Conservation (phyloP, 1,140 invertebrate species). For the Drosophila trapezifrons region DNA sequence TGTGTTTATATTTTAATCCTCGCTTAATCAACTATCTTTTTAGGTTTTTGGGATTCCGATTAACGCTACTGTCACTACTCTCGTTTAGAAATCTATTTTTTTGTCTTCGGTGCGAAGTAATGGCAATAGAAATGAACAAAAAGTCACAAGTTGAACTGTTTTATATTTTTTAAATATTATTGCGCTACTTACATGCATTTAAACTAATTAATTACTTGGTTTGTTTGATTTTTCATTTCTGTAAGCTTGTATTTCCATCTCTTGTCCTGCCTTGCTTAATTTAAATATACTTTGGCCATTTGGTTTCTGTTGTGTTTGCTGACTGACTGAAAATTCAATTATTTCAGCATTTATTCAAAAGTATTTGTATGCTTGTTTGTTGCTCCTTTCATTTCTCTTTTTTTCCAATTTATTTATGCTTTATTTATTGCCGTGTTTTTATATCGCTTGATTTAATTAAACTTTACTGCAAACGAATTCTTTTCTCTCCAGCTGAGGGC, state of each 20-base stretch:
- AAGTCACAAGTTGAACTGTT: conserved; percentile 41
- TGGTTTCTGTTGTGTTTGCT: conserved; percentile 21
- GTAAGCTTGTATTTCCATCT: conserved; percentile 10
- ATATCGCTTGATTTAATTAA: conserved; percentile 58
- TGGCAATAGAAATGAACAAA: conserved; percentile 49
- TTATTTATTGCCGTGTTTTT: conserved; percentile 54
- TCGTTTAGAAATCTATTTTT: conserved; percentile 73
- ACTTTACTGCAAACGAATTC: conserved; percentile 48
- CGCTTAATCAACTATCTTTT: conserved; percentile 34
- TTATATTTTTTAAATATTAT: conserved; percentile 48
- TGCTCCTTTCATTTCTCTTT: conserved; percentile 22
- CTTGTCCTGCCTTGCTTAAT: conserved; percentile 31
- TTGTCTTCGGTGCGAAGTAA: conserved; percentile 43
- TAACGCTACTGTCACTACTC: conserved; percentile 66
- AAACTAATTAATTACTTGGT: conserved; percentile 52
- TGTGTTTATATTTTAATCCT: conserved; percentile 48
- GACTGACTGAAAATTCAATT: conserved; percentile 44
- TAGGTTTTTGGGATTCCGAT: conserved; percentile 37
- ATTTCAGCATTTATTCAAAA: conserved; percentile 35
- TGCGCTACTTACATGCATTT: conserved; percentile 75
- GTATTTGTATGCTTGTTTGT: conserved; percentile 21
- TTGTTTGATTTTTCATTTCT: conserved; percentile 41
- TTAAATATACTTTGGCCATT: conserved; percentile 68
- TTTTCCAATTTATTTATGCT: conserved; percentile 43
- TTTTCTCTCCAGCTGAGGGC: conserved; percentile 11